phyloP scores from a whole-genome alignment of 2,113 vertebrate species.

The Dicerorhinus sumatrensis region DNA sequence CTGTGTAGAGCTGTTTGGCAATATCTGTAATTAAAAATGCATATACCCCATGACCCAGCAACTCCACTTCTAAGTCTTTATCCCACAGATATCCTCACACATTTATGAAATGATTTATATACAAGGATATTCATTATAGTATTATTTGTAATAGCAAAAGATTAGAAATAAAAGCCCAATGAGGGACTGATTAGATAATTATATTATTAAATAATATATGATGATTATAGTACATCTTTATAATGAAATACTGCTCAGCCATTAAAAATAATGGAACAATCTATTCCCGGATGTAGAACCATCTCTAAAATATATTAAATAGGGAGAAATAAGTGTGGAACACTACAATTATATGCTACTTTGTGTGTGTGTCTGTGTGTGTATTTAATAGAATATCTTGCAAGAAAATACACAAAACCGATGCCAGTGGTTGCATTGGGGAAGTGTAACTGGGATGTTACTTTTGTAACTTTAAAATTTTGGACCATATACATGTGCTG shows the following conservation, averaged over 20 bases:
- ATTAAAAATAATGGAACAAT: conserved; percentile 18
- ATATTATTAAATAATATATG: conserved; percentile 12
- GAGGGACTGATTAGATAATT: not conserved
- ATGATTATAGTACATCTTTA: not conserved
- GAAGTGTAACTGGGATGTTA: not conserved
- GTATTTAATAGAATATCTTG: not conserved
- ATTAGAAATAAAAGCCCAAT: not conserved
- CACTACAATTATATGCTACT: not conserved
- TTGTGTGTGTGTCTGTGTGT: not conserved
- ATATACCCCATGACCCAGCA: not conserved
- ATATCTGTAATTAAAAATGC: not conserved
- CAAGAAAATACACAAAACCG: not conserved
- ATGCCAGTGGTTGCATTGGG: not conserved
- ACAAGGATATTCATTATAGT: not conserved
- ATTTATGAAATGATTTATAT: not conserved
- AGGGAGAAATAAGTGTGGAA: not conserved
- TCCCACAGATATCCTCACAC: not conserved
- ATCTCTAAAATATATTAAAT: not conserved
- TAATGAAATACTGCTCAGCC: not conserved
- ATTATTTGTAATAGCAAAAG: not conserved
- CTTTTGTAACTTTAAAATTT: not conserved
- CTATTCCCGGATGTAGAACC: not conserved
- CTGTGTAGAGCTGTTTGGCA: not conserved
- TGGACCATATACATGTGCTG: not conserved
- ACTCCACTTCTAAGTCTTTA: not conserved